phyloP scores from a whole-genome alignment of 2,113 vertebrate genomes.

The Channa maculata region DNA sequence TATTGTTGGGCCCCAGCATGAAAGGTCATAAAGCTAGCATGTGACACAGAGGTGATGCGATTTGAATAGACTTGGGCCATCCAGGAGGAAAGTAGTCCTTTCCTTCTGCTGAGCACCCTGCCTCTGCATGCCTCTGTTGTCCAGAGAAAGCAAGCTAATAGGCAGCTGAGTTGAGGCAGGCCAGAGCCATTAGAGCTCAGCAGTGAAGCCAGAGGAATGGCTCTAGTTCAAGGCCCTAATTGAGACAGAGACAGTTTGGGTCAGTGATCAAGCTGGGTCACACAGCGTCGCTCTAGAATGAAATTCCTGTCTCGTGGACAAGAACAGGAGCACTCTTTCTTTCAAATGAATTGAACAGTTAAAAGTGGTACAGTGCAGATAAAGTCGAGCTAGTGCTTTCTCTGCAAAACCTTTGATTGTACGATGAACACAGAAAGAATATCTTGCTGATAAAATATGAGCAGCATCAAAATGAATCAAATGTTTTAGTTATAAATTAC shows the following conservation, averaged over 20 bases:
- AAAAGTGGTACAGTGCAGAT: not conserved
- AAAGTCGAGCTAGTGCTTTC: not conserved
- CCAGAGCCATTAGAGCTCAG: conserved; percentile 70
- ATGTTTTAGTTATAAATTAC: conserved; percentile 63
- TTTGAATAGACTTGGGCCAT: conserved; percentile 66
- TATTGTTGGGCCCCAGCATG: conserved; percentile 64
- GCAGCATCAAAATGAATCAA: conserved; percentile 60
- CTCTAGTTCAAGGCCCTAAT: conserved; percentile 66
- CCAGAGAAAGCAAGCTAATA: conserved; percentile 69
- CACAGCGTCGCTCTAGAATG: conserved; percentile 44
- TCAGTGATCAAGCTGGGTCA: conserved; percentile 73
- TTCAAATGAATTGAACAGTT: conserved; percentile 20
- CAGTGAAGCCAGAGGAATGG: conserved; percentile 59
- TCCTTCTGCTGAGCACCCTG: conserved; percentile 59
- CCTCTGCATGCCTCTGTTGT: conserved; percentile 56
- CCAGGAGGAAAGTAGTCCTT: conserved; percentile 62
- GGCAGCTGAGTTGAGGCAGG: conserved; percentile 66
- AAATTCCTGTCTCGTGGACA: conserved; percentile 54
- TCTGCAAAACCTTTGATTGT: conserved; percentile 24
- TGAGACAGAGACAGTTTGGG: conserved; percentile 71
- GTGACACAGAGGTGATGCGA: conserved; percentile 71
- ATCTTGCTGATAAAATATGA: conserved; percentile 31
- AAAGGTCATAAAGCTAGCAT: conserved; percentile 74
- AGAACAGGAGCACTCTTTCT: conserved; percentile 23
- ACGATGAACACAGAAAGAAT: conserved; percentile 11